Evolutionary conservation across 2,113 vertebrate species (phyloP).

Genomic region (Chionomys nivalis): DNA sequence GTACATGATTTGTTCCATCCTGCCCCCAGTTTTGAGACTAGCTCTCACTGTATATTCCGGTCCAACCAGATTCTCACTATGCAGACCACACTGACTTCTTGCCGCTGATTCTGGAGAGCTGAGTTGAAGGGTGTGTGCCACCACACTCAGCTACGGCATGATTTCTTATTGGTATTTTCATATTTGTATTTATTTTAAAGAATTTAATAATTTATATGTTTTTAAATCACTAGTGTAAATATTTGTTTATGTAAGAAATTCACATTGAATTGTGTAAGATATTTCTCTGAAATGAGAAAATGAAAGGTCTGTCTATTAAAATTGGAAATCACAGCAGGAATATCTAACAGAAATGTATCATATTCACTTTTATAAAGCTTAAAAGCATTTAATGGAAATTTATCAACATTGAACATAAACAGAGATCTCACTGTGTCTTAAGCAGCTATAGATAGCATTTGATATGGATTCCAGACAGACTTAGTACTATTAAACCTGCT

Average conservation of each 20-base stretch:
- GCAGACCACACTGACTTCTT: background rate
- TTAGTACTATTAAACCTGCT: background rate
- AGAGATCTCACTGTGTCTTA: background rate
- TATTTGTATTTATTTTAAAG: conserved; percentile 10
- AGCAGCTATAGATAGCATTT: background rate
- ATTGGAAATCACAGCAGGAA: background rate
- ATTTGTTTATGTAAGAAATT: background rate
- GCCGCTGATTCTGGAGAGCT: no score
- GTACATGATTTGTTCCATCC: background rate
- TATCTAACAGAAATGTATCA: background rate
- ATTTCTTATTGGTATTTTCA: conserved; percentile 12
- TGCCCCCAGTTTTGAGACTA: background rate
- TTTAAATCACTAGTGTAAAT: conserved; percentile 17
- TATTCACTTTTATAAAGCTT: background rate
- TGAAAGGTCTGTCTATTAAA: background rate
- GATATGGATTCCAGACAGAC: background rate
- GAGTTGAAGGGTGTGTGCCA: no score
- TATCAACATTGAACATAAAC: background rate
- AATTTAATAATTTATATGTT: conserved; percentile 1
- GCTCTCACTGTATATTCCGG: background rate
- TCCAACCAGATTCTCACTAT: background rate
- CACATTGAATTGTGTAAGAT: background rate
- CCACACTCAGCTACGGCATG: background rate
- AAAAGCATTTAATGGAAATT: background rate
- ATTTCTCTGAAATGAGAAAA: background rate